Conservation (phyloP, 2,888 invertebrate species). For the Ormyrus rosae region DNA sequence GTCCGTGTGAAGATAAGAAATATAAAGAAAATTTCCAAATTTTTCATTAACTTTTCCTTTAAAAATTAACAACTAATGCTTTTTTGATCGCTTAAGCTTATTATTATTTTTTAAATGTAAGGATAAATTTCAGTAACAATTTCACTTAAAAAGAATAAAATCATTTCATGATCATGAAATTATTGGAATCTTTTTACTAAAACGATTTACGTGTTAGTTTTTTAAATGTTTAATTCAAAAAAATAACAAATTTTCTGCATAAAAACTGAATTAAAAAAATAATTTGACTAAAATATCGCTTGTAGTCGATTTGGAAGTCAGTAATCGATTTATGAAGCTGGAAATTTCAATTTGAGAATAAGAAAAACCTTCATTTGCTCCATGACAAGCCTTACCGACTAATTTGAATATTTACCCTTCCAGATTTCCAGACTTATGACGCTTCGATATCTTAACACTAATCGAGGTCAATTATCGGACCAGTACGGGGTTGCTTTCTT, state of each 20-base stretch:
- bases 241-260: constrained; percentile 35
- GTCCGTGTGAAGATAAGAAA: constrained; percentile 66
- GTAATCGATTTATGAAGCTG: constrained; percentile 29
- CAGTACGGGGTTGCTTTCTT: constrained; percentile 65
- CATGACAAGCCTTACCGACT: constrained; percentile 25
- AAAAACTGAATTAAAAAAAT: constrained; percentile 22
- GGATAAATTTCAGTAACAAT: constrained; percentile 33
- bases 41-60: constrained; percentile 41
- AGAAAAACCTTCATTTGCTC: constrained; percentile 20
- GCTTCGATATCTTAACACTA: constrained; percentile 77
- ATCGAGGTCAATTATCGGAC: constrained; percentile 70
- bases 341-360: constrained; percentile 9
- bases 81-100: constrained; percentile 49
- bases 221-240: constrained; percentile 2
- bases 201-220: constrained; percentile 22
- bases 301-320: constrained; percentile 29
- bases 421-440: constrained; percentile 91
- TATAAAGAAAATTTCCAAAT: constrained; percentile 48
- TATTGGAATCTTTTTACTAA: constrained; percentile 26
- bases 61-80: constrained; percentile 55
- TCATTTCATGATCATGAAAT: constrained; percentile 11
- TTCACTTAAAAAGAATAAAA: constrained; percentile 9
- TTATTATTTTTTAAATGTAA: constrained; percentile 34
- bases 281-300: constrained; percentile 42
- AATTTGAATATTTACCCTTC: constrained; percentile 64